phyloP scores from a whole-genome alignment of 35 echinoderm and acorn worm genomes.

The Lytechinus pictus region DNA sequence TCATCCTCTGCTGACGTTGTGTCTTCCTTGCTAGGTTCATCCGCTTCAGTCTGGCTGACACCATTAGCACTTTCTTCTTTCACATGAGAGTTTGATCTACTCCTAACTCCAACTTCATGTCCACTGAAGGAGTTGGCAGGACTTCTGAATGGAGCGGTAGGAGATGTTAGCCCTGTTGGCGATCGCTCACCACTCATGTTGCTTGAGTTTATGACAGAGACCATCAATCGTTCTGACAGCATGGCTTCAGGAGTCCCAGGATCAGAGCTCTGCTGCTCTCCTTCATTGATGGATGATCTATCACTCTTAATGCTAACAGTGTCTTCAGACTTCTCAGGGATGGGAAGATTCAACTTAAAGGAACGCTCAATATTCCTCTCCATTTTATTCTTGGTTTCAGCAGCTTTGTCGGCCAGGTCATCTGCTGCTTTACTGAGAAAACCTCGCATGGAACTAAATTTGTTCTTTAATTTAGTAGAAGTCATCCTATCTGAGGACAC shows the following conservation, averaged over 20 bases:
- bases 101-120: not conserved
- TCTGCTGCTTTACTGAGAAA: slow-evolving; percentile 83
- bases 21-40: not conserved
- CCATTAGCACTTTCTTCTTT: not conserved
- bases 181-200: slow-evolving; percentile 35
- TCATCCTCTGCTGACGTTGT: not conserved
- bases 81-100: not conserved
- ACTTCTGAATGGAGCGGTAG: not conserved
- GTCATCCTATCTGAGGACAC: slow-evolving; percentile 39
- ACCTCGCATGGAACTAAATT: slow-evolving; percentile 55
- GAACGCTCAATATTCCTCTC: slow-evolving; percentile 60
- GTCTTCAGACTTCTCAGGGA: slow-evolving; percentile 73
- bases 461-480: slow-evolving; percentile 9
- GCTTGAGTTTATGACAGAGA: slow-evolving; percentile 33
- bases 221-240: not conserved
- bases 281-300: not conserved
- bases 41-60: not conserved
- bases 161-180: not conserved
- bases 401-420: slow-evolving; percentile 67
- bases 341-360: slow-evolving; percentile 66
- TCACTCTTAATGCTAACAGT: slow-evolving; percentile 33
- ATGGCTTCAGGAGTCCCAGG: slow-evolving; percentile 20
- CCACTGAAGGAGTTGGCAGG: not conserved
- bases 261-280: not conserved
- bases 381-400: slow-evolving; percentile 74